Percentiles rank a stretch among this genome's conserved stretches.
These are phyloP conservation scores for Dryoscopus gambensis DNA, from an alignment of 2,113 vertebrate genomes.

Conservation along the genomic window DNA sequence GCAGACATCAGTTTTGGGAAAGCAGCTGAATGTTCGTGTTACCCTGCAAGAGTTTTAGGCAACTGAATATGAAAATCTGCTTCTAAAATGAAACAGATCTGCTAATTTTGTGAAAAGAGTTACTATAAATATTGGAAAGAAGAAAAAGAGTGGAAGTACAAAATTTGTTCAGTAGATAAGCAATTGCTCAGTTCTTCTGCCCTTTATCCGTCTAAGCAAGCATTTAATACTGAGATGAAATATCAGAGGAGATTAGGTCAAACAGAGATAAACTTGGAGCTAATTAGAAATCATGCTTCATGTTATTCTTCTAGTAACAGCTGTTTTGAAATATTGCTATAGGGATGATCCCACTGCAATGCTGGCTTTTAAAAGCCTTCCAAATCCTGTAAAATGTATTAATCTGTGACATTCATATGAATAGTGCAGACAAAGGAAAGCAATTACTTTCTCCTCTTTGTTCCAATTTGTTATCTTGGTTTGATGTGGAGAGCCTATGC, in stretches of 20 bases:
- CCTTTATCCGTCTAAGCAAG: neutral
- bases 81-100: neutral
- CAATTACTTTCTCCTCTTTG: conserved; percentile 32
- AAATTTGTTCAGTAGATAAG: neutral
- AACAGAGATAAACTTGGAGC: neutral
- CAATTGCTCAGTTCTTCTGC: neutral
- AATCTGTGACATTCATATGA: conserved; percentile 15
- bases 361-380: conserved; percentile 37
- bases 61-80: conserved; percentile 16
- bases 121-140: neutral
- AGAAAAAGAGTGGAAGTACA: neutral
- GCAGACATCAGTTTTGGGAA: neutral
- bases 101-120: conserved; percentile 6
- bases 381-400: conserved; percentile 45
- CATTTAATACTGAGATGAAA: neutral
- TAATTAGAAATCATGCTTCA: conserved; percentile 38
- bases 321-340: conserved; percentile 47
- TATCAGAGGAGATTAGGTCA: conserved; percentile 1
- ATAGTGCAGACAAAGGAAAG: neutral
- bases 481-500: neutral
- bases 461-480: neutral
- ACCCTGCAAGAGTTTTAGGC: conserved; percentile 9
- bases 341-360: conserved; percentile 26
- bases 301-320: neutral
- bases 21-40: neutral